A percentile compares a stretch with the other conserved stretches of the same genome.
Evolutionary conservation across 1,140 invertebrate species (phyloP).

Genomic region (Drosophila eugracilis): DNA sequence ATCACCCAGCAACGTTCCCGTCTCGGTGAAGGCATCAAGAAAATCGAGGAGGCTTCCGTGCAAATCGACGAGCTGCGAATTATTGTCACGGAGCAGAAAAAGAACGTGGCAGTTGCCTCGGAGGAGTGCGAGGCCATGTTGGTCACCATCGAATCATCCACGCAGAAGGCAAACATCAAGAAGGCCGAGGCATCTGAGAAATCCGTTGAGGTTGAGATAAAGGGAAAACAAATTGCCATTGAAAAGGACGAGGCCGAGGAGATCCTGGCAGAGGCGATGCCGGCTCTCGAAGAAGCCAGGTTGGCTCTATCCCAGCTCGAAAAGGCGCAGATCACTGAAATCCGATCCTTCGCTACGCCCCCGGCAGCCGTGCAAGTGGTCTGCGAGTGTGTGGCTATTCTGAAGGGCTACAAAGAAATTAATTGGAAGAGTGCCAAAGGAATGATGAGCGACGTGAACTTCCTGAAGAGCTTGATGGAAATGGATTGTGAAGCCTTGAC

Average conservation of each 20-base stretch:
- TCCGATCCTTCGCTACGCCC: slow-evolving; percentile 93
- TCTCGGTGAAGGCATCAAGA: slow-evolving; percentile 85
- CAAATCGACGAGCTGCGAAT: slow-evolving; percentile 80
- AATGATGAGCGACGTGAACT: slow-evolving; percentile 95
- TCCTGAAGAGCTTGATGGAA: slow-evolving; percentile 91
- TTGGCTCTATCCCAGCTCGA: slow-evolving; percentile 92
- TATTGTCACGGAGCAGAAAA: slow-evolving; percentile 81
- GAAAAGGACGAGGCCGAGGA: slow-evolving; percentile 94
- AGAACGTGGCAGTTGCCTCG: slow-evolving; percentile 75
- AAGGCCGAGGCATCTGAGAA: slow-evolving; percentile 91
- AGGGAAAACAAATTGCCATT: slow-evolving; percentile 90
- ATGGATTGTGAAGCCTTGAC: slow-evolving; percentile 94
- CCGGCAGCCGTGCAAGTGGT: slow-evolving; percentile 94
- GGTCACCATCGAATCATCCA: slow-evolving; percentile 85
- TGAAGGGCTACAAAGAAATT: slow-evolving; percentile 92
- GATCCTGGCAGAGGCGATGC: slow-evolving; percentile 91
- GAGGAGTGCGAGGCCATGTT: slow-evolving; percentile 82
- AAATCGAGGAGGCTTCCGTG: slow-evolving; percentile 81
- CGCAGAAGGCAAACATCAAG: slow-evolving; percentile 89
- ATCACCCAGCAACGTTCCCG: slow-evolving; percentile 85
- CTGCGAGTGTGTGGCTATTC: slow-evolving; percentile 94
- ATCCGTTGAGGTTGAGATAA: slow-evolving; percentile 91
- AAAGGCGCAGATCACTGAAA: slow-evolving; percentile 96
- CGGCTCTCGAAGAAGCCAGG: slow-evolving; percentile 92
- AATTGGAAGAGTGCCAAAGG: slow-evolving; percentile 95